Evolutionary conservation across 2,797 vertebrate genomes (phyloP).

Genomic region (Falco cherrug): DNA sequence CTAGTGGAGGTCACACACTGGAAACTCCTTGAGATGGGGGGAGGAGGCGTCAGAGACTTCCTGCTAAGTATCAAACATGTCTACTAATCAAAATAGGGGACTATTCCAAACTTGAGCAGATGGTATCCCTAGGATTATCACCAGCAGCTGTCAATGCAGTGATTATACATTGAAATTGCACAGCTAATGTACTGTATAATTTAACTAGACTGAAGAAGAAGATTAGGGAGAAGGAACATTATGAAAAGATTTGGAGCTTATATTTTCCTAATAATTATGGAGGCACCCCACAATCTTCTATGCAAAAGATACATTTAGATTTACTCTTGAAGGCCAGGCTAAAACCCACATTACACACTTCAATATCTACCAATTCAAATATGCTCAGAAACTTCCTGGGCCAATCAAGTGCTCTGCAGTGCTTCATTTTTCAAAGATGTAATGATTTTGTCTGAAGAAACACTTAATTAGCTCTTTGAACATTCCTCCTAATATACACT

Average conservation of each 20-base stretch:
- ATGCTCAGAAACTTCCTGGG: neutral
- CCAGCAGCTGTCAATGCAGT: neutral
- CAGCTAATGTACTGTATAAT: constrained; percentile 31
- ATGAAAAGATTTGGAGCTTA: constrained; percentile 7
- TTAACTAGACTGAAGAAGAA: neutral
- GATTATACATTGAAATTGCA: neutral
- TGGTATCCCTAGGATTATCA: neutral
- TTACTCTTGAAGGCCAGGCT: neutral
- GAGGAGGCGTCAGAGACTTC: neutral
- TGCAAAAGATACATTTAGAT: neutral
- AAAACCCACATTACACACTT: neutral
- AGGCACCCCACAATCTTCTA: neutral
- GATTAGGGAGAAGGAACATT: neutral
- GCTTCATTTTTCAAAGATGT: neutral
- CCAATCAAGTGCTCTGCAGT: neutral
- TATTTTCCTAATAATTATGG: neutral
- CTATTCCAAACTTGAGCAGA: neutral
- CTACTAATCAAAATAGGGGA: neutral
- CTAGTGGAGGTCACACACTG: neutral
- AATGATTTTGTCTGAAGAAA: neutral
- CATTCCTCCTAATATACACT: neutral
- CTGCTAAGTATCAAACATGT: neutral
- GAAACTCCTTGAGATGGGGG: neutral
- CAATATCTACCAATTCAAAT: neutral
- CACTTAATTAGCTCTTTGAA: neutral